These are phyloP conservation scores for Dasypus novemcinctus DNA, from an alignment of 2,113 vertebrate genomes.

Conservation along the genomic window DNA sequence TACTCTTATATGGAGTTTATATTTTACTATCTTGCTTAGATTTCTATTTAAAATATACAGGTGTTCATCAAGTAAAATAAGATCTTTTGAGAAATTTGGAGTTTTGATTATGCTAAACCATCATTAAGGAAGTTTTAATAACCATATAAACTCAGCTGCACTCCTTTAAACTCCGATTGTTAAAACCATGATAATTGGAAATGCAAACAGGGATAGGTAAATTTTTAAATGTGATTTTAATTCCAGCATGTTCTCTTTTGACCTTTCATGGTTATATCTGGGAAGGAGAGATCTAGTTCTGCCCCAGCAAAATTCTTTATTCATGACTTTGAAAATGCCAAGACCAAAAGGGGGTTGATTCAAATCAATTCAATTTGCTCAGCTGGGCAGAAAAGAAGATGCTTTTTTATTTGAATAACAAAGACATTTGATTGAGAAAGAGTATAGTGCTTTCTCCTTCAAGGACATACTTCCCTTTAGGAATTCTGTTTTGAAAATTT, in stretches of 20 bases:
- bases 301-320: constrained; percentile 19
- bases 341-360: constrained; percentile 31
- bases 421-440: constrained; percentile 48
- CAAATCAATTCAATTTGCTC: constrained; percentile 43
- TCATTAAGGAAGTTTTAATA: not conserved
- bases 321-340: constrained; percentile 52
- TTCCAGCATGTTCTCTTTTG: not conserved
- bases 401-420: constrained; percentile 49
- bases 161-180: not conserved
- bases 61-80: not conserved
- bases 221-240: constrained; percentile 23
- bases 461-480: not conserved
- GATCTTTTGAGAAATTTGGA: not conserved
- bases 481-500: constrained; percentile 29
- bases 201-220: not conserved
- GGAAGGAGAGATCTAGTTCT: constrained; percentile 13
- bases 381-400: constrained; percentile 12
- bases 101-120: not conserved
- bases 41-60: constrained; percentile 2
- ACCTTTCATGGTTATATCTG: not conserved
- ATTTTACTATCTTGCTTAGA: not conserved
- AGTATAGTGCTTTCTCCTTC: not conserved
- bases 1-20: not conserved
- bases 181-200: not conserved
- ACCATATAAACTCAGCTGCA: not conserved